Evolutionary conservation across 2,113 vertebrate genomes (phyloP), one percentile per base, ranked within the genome.

Genomic region (Chelonoidis abingdonii): DNA sequence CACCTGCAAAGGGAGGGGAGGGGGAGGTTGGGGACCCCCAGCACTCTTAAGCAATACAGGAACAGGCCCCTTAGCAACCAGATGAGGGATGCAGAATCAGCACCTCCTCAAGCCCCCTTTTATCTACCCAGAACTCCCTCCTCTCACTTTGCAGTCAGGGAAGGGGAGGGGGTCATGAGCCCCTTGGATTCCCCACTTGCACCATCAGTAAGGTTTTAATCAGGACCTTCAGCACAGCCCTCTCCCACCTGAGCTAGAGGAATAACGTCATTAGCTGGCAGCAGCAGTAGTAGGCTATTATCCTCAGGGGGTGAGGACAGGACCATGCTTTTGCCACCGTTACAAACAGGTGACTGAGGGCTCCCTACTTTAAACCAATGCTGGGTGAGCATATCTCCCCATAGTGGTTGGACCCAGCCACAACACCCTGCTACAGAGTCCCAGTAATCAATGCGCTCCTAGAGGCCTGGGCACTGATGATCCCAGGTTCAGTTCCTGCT

Each of bases 1-100:
- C 97, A 99, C 99, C 99, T 99, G 95, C 57, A 44, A 38, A 56
- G 57, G 49, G 52, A 19, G 19, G 53, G 53, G 53, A 53, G 19
- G 19, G 19, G 53, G 8, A 24, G 31, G 14, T 41, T 16, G 21
- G 44, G 57, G 10, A 87, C 3, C 62, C 35, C 8, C 62, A 69
- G 16, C 35, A 69, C 62, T 17, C 6, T 35, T 69, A 69, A 44
- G 29, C 21, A 13, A n/a, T 29, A 16, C 17, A 54, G 41, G 14
- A 16, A 35, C 19, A 7, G 82, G 56, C 65, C 35, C 29, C 22
- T 35, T 17, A 49, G 47, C 47, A 92, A 6, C 29, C 52, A 44
- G 44, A 25, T 6, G 38, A 59, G 27, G 35, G 62, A 69, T 69
- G 62, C 31, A 59, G n/a, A 4, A 62, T 47, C 54, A 62, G 21